Conservation (phyloP, 2,113 vertebrate genomes). For the Delphinapterus leucas region DNA sequence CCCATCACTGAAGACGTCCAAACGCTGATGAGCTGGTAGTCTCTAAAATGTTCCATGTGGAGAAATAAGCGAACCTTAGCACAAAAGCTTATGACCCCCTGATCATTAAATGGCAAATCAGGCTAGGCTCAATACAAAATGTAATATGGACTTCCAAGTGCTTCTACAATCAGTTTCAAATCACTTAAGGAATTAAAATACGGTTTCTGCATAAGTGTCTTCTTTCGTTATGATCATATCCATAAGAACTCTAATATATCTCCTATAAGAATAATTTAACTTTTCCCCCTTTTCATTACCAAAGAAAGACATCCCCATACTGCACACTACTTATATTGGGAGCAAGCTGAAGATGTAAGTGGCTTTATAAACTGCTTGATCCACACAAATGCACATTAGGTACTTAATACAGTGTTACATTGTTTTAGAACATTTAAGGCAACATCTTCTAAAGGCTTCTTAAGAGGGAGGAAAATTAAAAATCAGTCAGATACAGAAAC, state of each 20-base stretch:
- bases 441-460: not conserved
- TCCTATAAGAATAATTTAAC: not conserved
- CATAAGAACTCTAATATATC: not conserved
- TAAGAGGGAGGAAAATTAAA: not conserved
- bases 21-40: not conserved
- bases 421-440: not conserved
- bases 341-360: not conserved
- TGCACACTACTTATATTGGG: not conserved
- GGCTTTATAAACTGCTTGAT: constrained; percentile 6
- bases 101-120: not conserved
- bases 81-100: not conserved
- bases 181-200: not conserved
- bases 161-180: not conserved
- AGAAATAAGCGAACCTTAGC: not conserved
- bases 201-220: not conserved
- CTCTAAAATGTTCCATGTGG: not conserved
- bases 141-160: no score
- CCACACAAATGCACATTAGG: not conserved
- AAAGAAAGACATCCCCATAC: not conserved
- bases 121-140: not conserved
- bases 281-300: not conserved
- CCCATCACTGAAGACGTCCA: not conserved
- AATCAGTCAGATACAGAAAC: not conserved
- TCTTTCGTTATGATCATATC: not conserved
- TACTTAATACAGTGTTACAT: not conserved